phyloP scores from a whole-genome alignment of 2,888 invertebrate species.

The Amiota minor region DNA sequence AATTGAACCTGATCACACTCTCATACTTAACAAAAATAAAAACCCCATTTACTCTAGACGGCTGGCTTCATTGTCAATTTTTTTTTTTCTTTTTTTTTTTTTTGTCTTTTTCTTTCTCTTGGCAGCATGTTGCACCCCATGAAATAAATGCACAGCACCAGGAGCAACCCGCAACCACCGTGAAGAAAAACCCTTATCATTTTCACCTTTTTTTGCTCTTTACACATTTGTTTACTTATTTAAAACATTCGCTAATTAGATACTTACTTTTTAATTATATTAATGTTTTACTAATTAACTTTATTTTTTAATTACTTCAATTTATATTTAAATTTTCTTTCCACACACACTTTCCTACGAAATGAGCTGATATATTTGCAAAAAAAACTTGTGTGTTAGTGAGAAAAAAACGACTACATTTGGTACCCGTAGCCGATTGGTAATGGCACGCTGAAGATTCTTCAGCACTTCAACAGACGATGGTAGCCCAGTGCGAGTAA shows the following conservation, averaged over 20 bases:
- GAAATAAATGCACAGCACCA: constrained; percentile 7
- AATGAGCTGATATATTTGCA: constrained; percentile 24
- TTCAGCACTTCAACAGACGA: too few relatives aligned
- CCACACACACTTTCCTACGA: neutral
- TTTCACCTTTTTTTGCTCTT: constrained; percentile 3
- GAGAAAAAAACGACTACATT: too few relatives aligned
- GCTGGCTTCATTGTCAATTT: neutral
- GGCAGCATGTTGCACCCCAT: constrained; percentile 4
- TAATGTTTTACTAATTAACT: neutral
- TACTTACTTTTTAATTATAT: constrained; percentile 10
- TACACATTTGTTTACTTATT: neutral
- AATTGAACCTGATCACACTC: neutral
- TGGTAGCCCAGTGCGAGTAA: too few relatives aligned
- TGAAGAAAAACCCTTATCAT: constrained; percentile 25
- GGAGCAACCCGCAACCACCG: constrained; percentile 5
- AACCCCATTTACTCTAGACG: too few relatives aligned
- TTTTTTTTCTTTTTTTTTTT: neutral
- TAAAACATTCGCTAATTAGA: neutral
- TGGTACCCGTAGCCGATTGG: too few relatives aligned
- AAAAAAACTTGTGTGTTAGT: neutral
- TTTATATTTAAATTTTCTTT: constrained; percentile 11
- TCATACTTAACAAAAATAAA: too few relatives aligned
- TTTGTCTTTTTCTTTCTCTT: neutral
- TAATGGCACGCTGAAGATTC: too few relatives aligned
- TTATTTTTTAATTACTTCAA: neutral